Conservation (phyloP, 2,113 vertebrate genomes). For the Nipponia nippon region DNA sequence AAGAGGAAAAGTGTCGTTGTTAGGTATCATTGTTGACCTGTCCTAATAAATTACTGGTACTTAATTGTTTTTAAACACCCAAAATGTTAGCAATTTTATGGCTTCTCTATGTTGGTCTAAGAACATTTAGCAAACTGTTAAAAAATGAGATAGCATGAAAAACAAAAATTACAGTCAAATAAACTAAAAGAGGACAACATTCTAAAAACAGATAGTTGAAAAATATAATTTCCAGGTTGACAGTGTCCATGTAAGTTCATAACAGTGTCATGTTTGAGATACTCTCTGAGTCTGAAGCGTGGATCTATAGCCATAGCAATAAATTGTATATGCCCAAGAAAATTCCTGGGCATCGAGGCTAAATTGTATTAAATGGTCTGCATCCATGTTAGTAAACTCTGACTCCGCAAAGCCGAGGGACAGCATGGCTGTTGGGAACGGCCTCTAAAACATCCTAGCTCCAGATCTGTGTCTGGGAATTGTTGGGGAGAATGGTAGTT, state of each 20-base stretch:
- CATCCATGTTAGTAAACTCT: background rate
- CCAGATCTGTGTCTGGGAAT: background rate
- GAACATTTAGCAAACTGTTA: background rate
- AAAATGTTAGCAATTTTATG: background rate
- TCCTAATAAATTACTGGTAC: background rate
- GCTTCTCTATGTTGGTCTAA: background rate
- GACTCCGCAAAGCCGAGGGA: background rate
- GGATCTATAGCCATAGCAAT: background rate
- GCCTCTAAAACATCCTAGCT: background rate
- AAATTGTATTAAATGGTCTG: background rate
- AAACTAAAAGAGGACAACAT: background rate
- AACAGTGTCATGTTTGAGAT: background rate
- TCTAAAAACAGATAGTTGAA: background rate
- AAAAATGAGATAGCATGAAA: background rate
- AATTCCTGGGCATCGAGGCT: background rate
- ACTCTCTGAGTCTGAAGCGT: background rate
- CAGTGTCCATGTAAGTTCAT: background rate
- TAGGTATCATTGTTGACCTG: background rate
- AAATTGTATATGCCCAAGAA: background rate
- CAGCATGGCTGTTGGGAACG: background rate
- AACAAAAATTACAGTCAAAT: background rate
- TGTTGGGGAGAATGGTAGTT: background rate
- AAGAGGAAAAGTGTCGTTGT: background rate
- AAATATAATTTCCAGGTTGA: background rate
- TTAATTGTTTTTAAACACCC: background rate